Evolutionary conservation across 2,113 vertebrate genomes (phyloP).

Genomic region (Piaya cayana): DNA sequence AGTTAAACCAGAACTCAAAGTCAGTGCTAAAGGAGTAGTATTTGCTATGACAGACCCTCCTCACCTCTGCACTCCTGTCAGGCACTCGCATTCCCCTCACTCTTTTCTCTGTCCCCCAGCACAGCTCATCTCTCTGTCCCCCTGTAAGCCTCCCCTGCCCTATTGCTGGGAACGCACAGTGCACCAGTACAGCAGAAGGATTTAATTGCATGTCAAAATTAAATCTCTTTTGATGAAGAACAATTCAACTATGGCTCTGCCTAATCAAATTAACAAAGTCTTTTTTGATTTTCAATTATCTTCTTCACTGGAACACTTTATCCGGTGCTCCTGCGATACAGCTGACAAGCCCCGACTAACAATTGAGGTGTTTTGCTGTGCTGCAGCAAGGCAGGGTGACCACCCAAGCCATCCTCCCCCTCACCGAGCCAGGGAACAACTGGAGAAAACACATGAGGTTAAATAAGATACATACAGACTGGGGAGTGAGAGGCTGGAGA

Average conservation of each 20-base stretch:
- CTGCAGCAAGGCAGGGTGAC: background rate
- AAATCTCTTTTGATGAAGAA: slow-evolving; percentile 92
- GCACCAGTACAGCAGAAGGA: slow-evolving; percentile 72
- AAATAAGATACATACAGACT: background rate
- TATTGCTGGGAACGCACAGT: slow-evolving; percentile 14
- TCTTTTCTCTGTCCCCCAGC: background rate
- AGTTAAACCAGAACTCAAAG: background rate
- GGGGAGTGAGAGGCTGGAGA: no score
- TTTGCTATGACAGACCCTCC: accelerated
- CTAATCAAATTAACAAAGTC: slow-evolving; percentile 95
- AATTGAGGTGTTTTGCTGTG: slow-evolving; percentile 25
- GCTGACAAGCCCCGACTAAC: slow-evolving; percentile 73
- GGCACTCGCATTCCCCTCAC: accelerated
- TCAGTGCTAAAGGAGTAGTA: accelerated
- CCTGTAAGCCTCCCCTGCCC: background rate
- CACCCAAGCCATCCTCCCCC: background rate
- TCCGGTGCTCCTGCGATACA: slow-evolving; percentile 51
- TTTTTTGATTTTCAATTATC: slow-evolving; percentile 96
- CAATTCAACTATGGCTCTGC: slow-evolving; percentile 84
- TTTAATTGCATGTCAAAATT: slow-evolving; percentile 91
- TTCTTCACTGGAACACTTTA: slow-evolving; percentile 78
- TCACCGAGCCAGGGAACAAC: background rate
- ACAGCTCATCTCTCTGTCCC: accelerated
- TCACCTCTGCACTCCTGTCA: accelerated
- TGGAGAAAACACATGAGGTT: background rate